Evolutionary conservation across 2,797 vertebrate species (phyloP), one percentile per base, ranked within the genome.

Genomic region (Neomorphus geoffroyi): DNA sequence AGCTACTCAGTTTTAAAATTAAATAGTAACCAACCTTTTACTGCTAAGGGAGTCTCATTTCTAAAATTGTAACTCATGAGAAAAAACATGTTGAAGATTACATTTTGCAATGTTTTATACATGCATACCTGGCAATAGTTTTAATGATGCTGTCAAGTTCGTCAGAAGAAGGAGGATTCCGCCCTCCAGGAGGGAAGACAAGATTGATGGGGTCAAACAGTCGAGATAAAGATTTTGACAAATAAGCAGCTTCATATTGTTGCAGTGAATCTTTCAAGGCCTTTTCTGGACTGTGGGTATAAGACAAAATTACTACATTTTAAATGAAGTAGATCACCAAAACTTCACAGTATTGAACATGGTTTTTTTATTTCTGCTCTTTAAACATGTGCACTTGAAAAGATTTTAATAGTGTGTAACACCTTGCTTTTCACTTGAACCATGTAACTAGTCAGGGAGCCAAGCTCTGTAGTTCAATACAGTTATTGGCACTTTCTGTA

Each of bases 131-230:
- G 98, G 98, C 98, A 96, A 99, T 98, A 65, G 99, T 99, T 98
- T 99, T 99, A 96, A 99, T 98, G 97, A 99, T 99, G 96, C 98
- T 98, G 85, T 99, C 99, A 94, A 99, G 98, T 92, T 99, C 99
- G 0, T 99, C 99, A 30, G 96, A 97, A 92, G 99, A 99, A 77
- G 99, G 99, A 14, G 99, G 99, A 96, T 98, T 99, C 60, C 98
- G 98, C 10, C 99, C 99, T 23, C 99, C 99, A 92, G 98, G 98
- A 4, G 99, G 99, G 70, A 99, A 99, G 79, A 99, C 99, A 6
- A 99, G 98, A 96, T 99, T 99, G 98, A 99, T 99, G 35, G 99
- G 99, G 94, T 99, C 99, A 78, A 99, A 99, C 51, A 99, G 98
- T 22, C 99, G 98, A 26, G 99, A 99, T 53, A 99, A 98, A 13